These are phyloP conservation scores for Amphiprion ocellaris DNA, from an alignment of 2,113 vertebrate genomes.

Conservation along the genomic window DNA sequence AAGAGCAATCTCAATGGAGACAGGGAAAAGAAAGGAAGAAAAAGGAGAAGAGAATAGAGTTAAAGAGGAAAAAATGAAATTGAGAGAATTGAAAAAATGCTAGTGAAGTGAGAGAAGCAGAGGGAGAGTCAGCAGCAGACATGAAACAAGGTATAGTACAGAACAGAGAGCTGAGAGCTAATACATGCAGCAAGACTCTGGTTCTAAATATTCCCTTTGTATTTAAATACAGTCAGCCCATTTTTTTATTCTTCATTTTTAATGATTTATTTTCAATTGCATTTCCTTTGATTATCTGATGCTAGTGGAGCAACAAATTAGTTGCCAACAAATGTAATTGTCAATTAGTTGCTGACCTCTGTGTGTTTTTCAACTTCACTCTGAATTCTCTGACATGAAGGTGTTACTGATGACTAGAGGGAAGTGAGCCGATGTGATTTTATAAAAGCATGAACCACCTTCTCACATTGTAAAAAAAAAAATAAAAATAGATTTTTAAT, in stretches of 20 bases:
- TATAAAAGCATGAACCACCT: too few relatives aligned
- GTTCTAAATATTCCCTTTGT: neutral
- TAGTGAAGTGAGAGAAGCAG: constrained; percentile 39
- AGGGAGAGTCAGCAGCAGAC: constrained; percentile 10
- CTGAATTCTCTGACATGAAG: too few relatives aligned
- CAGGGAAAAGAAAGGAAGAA: constrained; percentile 11
- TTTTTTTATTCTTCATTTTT: neutral
- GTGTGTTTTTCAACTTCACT: too few relatives aligned
- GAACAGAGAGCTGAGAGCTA: neutral
- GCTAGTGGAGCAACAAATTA: too few relatives aligned
- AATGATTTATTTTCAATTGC: too few relatives aligned
- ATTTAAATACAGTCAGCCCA: neutral
- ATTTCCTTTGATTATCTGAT: too few relatives aligned
- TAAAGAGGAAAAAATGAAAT: constrained; percentile 28
- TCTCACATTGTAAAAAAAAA: too few relatives aligned
- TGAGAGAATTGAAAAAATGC: constrained; percentile 11
- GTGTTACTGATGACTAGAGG: too few relatives aligned
- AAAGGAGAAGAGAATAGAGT: constrained; percentile 9
- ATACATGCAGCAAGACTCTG: neutral
- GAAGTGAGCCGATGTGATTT: too few relatives aligned
- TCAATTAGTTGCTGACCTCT: too few relatives aligned
- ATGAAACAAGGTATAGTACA: constrained; percentile 1
- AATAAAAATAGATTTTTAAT: too few relatives aligned
- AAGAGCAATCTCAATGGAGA: constrained; percentile 30
- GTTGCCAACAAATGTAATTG: too few relatives aligned